Percentiles rank a stretch among this genome's conserved stretches.
Conservation (phyloP, 2,888 invertebrate species). For the Amitus sp. region DNA sequence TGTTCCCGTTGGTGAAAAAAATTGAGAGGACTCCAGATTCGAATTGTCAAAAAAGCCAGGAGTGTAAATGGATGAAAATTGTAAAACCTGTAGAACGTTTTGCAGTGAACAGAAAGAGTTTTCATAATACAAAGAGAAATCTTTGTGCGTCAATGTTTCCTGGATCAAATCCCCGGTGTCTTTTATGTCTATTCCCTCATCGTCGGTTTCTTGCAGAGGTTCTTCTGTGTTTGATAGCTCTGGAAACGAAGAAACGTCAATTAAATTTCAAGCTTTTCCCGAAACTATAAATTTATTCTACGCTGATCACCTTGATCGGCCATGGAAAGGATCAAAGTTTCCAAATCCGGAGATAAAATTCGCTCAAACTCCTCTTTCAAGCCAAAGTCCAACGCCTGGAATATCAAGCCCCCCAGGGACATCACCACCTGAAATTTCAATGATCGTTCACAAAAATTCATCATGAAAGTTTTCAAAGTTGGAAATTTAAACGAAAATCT, state of each 20-base stretch:
- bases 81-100: conserved; percentile 74
- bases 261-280: background rate
- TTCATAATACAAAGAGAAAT: conserved; percentile 36
- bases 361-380: conserved; percentile 87
- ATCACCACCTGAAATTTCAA: conserved; percentile 76
- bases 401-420: conserved; percentile 85
- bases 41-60: too few relatives aligned
- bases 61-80: too few relatives aligned
- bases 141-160: conserved; percentile 45
- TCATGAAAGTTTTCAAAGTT: too few relatives aligned
- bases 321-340: conserved; percentile 88
- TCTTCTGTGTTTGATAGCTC: conserved; percentile 58
- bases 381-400: conserved; percentile 90
- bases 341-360: conserved; percentile 85
- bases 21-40: too few relatives aligned
- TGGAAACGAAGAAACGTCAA: background rate
- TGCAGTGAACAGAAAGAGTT: conserved; percentile 66
- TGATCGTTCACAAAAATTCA: too few relatives aligned
- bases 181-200: conserved; percentile 91
- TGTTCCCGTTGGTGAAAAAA: too few relatives aligned
- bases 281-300: too few relatives aligned
- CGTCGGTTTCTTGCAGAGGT: conserved; percentile 74
- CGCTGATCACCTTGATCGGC: conserved; percentile 73
- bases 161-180: conserved; percentile 80
- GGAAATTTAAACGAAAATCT: too few relatives aligned